Evolutionary conservation across 1,140 invertebrate genomes (phyloP).

Genomic region (Oppia nitens): DNA sequence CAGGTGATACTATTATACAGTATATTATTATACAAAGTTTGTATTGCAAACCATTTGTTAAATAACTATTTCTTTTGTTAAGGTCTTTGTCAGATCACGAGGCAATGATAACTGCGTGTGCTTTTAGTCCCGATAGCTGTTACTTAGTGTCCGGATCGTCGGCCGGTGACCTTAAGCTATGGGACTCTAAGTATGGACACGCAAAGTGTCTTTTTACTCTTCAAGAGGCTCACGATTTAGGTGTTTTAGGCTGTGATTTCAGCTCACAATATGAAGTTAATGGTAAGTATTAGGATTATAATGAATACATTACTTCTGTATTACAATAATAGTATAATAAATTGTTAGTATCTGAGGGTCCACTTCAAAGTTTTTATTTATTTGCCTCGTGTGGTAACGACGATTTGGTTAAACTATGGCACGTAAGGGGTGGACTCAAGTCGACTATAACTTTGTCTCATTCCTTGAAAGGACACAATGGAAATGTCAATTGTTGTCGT

Average conservation of each 20-base stretch:
- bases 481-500: constrained; percentile 39
- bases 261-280: constrained; percentile 30
- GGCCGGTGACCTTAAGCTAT: constrained; percentile 44
- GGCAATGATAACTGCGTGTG: constrained; percentile 36
- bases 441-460: constrained; percentile 21
- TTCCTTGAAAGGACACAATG: constrained; percentile 22
- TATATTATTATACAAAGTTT: constrained; percentile 1
- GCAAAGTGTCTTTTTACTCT: constrained; percentile 30
- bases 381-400: constrained; percentile 52
- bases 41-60: constrained; percentile 6
- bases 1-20: constrained; percentile 30
- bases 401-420: constrained; percentile 53
- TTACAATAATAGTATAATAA: not conserved
- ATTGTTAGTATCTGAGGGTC: constrained; percentile 15
- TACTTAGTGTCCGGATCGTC: constrained; percentile 47
- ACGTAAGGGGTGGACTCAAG: constrained; percentile 31
- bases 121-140: constrained; percentile 46
- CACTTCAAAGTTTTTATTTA: constrained; percentile 31
- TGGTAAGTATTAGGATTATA: constrained; percentile 11
- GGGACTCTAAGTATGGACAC: constrained; percentile 35
- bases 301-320: not conserved
- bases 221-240: constrained; percentile 54
- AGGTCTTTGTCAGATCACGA: constrained; percentile 48
- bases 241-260: constrained; percentile 48
- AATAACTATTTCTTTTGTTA: constrained; percentile 18